Conservation (phyloP, 2,797 vertebrate genomes). For the Scyliorhinus canicula region DNA sequence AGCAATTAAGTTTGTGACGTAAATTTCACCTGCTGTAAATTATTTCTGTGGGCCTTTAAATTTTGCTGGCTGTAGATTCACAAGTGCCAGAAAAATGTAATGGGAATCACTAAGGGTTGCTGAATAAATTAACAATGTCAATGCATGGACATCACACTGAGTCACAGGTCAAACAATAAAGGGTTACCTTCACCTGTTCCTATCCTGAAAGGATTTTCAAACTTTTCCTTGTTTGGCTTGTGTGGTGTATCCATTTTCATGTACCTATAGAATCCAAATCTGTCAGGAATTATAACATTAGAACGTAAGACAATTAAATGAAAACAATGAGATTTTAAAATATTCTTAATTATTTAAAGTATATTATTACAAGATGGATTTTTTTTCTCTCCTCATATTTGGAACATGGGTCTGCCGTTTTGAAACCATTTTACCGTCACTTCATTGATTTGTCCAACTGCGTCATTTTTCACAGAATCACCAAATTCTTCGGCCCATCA, state of each 20-base stretch:
- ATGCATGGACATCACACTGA: neutral
- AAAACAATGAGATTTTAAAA: neutral
- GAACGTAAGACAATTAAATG: neutral
- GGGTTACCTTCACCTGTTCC: neutral
- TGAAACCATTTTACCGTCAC: neutral
- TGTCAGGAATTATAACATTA: conserved; percentile 46
- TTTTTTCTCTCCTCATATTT: neutral
- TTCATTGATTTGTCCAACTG: neutral
- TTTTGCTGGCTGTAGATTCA: neutral
- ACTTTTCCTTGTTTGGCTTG: conserved; percentile 43
- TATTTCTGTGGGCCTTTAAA: neutral
- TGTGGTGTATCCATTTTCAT: conserved; percentile 67
- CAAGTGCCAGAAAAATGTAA: neutral
- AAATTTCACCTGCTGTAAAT: neutral
- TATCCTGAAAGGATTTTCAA: neutral
- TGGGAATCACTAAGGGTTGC: neutral
- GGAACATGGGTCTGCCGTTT: neutral
- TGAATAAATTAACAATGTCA: neutral
- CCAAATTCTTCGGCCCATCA: too few relatives aligned
- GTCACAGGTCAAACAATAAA: neutral
- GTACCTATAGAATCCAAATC: conserved; percentile 73
- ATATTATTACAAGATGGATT: neutral
- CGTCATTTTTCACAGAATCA: neutral
- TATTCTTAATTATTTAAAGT: neutral
- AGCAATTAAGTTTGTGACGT: neutral